Percentiles rank a stretch among this genome's conserved stretches.
These are phyloP conservation scores for Proterorhinus semilunaris DNA, from an alignment of 2,113 vertebrate species.

Conservation along the genomic window DNA sequence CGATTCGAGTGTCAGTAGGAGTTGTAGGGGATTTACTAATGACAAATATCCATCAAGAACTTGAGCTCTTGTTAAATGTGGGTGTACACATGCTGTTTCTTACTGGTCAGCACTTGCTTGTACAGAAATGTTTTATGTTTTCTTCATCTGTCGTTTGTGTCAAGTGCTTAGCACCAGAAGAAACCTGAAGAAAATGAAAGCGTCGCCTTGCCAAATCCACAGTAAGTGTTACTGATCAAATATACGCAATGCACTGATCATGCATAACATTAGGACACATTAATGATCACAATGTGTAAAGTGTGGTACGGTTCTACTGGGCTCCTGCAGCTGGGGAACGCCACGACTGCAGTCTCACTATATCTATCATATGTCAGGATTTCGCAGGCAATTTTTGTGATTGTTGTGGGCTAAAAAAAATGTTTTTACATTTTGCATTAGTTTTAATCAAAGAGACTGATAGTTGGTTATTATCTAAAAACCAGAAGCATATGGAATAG, in stretches of 20 bases:
- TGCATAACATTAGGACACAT: not conserved
- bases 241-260: not conserved
- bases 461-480: too few species aligned
- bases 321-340: too few species aligned
- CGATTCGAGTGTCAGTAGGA: slow-evolving; percentile 58
- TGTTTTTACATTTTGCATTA: too few species aligned
- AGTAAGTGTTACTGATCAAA: slow-evolving; percentile 41
- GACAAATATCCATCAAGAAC: slow-evolving; percentile 57
- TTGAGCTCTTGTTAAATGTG: slow-evolving; percentile 69
- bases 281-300: not conserved
- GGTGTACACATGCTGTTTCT: slow-evolving; percentile 71
- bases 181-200: slow-evolving; percentile 19
- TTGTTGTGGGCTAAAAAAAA: too few species aligned
- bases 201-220: slow-evolving; percentile 26
- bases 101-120: slow-evolving; percentile 75
- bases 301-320: too few species aligned
- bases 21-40: slow-evolving; percentile 64
- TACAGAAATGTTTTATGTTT: slow-evolving; percentile 72
- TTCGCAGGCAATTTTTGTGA: too few species aligned
- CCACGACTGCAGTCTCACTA: too few species aligned
- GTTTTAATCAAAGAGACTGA: too few species aligned
- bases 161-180: slow-evolving; percentile 49
- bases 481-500: too few species aligned
- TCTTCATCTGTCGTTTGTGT: slow-evolving; percentile 60
- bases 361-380: too few species aligned